phyloP scores from a whole-genome alignment of 2,797 vertebrate species.

The Babyrousa celebensis region DNA sequence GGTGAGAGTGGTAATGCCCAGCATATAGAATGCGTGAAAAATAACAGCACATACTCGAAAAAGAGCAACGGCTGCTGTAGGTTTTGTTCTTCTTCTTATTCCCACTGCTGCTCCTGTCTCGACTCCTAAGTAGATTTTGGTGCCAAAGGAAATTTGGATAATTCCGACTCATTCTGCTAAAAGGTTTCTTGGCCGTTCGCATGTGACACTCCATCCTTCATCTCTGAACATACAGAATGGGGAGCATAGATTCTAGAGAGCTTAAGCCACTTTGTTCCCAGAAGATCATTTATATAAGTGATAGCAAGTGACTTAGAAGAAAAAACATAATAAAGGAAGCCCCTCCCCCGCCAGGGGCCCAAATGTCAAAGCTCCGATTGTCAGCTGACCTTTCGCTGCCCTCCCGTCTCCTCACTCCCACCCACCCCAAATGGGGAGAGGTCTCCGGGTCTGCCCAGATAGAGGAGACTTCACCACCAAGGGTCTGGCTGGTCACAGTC shows the following conservation, averaged over 20 bases:
- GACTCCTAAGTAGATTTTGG: neutral
- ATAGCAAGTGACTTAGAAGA: neutral
- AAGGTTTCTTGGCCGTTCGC: neutral
- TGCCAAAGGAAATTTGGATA: neutral
- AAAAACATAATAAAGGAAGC: neutral
- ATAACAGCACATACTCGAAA: accelerated
- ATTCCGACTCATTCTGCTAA: neutral
- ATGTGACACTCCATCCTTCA: neutral
- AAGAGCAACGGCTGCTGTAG: neutral
- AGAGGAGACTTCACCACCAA: neutral
- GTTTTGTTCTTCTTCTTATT: neutral
- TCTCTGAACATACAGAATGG: neutral
- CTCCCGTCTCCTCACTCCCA: accelerated
- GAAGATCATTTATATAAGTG: neutral
- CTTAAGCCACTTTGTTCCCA: neutral
- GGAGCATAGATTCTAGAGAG: neutral
- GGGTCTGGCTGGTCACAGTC: neutral
- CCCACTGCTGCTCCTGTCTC: neutral
- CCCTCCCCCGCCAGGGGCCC: neutral
- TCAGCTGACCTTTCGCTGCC: neutral
- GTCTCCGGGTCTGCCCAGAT: neutral
- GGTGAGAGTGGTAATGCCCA: neutral
- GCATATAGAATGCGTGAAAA: neutral
- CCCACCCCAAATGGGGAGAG: too few species aligned
- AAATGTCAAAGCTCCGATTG: neutral